These are phyloP conservation scores for Acanthoscelides obtectus DNA, from an alignment of 2,888 invertebrate species.

Conservation along the genomic window DNA sequence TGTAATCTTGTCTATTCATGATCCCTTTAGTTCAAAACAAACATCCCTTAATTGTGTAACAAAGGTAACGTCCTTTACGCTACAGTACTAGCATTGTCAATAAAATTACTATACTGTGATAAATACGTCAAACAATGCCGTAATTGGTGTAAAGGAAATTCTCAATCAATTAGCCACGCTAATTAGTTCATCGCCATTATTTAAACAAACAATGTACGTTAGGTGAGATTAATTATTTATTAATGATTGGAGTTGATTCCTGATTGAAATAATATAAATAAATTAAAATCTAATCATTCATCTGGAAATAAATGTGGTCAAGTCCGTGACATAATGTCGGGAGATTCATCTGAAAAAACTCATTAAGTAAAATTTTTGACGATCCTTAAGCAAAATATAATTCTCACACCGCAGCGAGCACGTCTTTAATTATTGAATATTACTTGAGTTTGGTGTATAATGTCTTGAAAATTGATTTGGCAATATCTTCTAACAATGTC, in stretches of 20 bases:
- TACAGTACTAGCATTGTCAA: neutral
- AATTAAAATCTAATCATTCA: neutral
- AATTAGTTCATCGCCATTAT: neutral
- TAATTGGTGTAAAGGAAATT: neutral
- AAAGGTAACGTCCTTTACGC: no score
- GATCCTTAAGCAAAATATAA: no score
- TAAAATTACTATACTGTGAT: neutral
- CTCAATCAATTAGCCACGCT: neutral
- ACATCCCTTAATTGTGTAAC: no score
- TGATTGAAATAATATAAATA: neutral
- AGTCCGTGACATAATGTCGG: neutral
- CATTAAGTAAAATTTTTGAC: no score
- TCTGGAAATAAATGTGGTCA: neutral
- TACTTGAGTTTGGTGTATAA: no score
- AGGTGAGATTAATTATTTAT: neutral
- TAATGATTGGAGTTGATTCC: neutral
- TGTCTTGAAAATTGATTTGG: no score
- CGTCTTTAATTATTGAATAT: no score
- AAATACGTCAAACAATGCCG: neutral
- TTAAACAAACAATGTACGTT: neutral
- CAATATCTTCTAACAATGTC: no score
- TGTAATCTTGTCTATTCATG: no score
- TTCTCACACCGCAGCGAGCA: no score
- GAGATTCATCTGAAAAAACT: no score
- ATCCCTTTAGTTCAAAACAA: no score